A percentile compares a stretch with the other conserved stretches of the same genome.
phyloP scores from a whole-genome alignment of 2,797 vertebrate species.

The Mus caroli region DNA sequence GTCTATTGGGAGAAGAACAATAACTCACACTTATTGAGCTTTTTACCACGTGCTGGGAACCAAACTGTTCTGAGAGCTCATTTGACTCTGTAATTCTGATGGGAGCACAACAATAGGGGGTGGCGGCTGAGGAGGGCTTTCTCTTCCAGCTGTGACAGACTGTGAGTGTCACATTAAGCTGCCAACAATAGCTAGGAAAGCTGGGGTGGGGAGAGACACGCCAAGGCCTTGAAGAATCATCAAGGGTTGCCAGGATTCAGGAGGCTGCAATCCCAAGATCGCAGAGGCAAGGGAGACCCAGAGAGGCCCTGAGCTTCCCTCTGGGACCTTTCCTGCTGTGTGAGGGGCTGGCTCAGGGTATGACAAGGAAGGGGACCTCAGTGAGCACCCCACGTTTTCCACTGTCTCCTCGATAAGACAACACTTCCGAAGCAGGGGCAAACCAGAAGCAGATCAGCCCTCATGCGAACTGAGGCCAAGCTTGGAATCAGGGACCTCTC shows the following conservation, averaged over 20 bases:
- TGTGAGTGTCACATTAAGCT: background rate
- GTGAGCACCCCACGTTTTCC: background rate
- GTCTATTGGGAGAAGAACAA: conserved; percentile 61
- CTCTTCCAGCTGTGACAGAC: conserved; percentile 32
- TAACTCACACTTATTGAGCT: conserved; percentile 48
- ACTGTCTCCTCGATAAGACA: background rate
- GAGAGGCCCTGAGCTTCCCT: background rate
- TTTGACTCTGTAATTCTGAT: conserved; percentile 55
- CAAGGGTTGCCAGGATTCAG: background rate
- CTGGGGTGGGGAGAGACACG: background rate
- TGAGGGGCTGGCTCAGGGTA: background rate
- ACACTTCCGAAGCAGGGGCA: background rate
- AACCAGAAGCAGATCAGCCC: background rate
- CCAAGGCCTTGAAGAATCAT: background rate
- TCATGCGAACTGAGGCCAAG: background rate
- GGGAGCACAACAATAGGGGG: conserved; percentile 20
- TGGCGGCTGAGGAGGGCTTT: background rate
- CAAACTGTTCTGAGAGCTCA: conserved; percentile 27
- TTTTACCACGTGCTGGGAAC: conserved; percentile 26
- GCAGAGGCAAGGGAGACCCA: background rate
- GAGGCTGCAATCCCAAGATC: background rate
- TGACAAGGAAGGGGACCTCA: background rate
- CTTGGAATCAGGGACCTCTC: background rate
- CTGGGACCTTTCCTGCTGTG: background rate
- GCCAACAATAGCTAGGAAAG: conserved; percentile 1